A percentile compares a stretch with the other conserved stretches of the same genome.
phyloP scores from a whole-genome alignment of 92 coral and sea anemone genomes.

The Micromussa lordhowensis region DNA sequence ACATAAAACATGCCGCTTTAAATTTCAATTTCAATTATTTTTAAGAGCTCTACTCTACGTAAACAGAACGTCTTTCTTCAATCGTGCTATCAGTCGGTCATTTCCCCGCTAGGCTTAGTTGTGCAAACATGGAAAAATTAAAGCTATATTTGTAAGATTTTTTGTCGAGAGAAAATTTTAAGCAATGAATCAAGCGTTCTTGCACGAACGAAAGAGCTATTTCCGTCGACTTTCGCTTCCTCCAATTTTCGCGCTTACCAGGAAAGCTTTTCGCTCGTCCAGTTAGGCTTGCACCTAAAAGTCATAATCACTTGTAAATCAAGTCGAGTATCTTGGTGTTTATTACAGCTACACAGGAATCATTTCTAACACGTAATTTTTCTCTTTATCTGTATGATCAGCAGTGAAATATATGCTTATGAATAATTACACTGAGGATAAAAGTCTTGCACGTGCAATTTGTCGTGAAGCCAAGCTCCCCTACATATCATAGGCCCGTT shows the following conservation, averaged over 20 bases:
- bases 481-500: background rate
- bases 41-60: background rate
- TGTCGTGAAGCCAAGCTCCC: background rate
- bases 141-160: background rate
- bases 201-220: too few species aligned
- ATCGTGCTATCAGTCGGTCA: background rate
- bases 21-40: background rate
- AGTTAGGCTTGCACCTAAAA: too few species aligned
- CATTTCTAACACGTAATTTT: background rate
- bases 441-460: background rate
- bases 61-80: background rate
- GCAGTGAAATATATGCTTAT: background rate
- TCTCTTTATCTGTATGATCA: background rate
- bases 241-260: too few species aligned
- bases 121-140: background rate
- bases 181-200: too few species aligned
- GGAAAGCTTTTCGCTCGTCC: too few species aligned
- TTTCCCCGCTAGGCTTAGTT: background rate
- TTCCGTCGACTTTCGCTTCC: too few species aligned
- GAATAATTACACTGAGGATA: background rate
- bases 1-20: background rate
- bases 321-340: background rate
- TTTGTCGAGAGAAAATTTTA: background rate
- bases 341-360: background rate
- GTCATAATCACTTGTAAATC: background rate